Conservation (phyloP, 1,140 invertebrate species). For the Drosophila malerkotliana region DNA sequence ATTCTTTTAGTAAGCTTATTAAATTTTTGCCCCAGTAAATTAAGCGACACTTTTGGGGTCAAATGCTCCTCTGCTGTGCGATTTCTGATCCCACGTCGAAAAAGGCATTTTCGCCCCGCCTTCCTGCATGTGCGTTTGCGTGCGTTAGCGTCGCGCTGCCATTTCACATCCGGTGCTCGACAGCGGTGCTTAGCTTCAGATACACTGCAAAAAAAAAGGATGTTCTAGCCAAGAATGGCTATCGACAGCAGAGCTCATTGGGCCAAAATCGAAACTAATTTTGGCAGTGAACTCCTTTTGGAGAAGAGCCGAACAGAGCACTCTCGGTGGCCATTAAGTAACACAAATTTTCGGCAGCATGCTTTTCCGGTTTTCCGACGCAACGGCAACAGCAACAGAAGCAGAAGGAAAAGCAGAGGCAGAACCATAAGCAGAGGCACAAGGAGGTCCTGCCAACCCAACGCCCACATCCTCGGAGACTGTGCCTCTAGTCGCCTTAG, state of each 20-base stretch:
- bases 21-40: constrained; percentile 5
- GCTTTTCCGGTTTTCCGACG: constrained; percentile 74
- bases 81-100: constrained; percentile 23
- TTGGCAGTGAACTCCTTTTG: constrained; percentile 12
- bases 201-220: constrained; percentile 27
- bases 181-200: constrained; percentile 37
- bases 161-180: constrained; percentile 72
- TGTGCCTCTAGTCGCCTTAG: constrained; percentile 53
- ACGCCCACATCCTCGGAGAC: constrained; percentile 36
- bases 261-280: not conserved
- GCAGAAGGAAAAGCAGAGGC: constrained; percentile 3
- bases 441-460: constrained; percentile 5
- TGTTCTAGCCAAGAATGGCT: not conserved
- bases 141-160: constrained; percentile 66
- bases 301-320: constrained; percentile 20
- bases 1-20: not conserved
- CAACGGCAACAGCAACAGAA: constrained; percentile 14
- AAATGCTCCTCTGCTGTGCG: not conserved
- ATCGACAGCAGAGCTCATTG: not conserved
- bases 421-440: constrained; percentile 1
- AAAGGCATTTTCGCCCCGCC: constrained; percentile 64
- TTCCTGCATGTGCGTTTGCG: constrained; percentile 46
- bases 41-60: constrained; percentile 5
- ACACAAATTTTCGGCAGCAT: constrained; percentile 74
- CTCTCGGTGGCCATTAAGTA: constrained; percentile 72